phyloP scores from a whole-genome alignment of 2,113 vertebrate genomes.

The Chascanopsetta lugubris region DNA sequence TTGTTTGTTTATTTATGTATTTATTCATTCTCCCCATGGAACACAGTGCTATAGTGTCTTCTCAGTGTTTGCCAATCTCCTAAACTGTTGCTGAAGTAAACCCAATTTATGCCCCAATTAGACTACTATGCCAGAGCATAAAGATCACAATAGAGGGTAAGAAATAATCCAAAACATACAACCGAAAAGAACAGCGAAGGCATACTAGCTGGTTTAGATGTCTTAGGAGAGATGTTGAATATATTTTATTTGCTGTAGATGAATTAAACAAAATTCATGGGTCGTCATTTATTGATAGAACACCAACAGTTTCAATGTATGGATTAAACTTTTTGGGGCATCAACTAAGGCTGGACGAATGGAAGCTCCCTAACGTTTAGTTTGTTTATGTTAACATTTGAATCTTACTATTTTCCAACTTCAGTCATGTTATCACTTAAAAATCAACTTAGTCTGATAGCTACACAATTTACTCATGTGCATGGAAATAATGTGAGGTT shows the following conservation, averaged over 20 bases:
- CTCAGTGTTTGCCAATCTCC: conserved; percentile 36
- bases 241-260: no score
- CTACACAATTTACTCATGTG: no score
- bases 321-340: conserved; percentile 7
- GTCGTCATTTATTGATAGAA: conserved; percentile 7
- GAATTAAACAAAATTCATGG: not conserved
- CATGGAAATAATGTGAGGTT: no score
- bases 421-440: no score
- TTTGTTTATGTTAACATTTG: not conserved
- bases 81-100: conserved; percentile 13
- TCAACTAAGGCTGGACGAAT: not conserved
- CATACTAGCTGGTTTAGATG: not conserved
- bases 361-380: not conserved
- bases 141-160: not conserved
- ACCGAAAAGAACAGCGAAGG: no score
- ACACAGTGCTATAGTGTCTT: conserved; percentile 22
- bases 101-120: not conserved
- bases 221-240: no score
- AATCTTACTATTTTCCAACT: no score
- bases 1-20: conserved; percentile 29
- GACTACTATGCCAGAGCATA: conserved; percentile 14
- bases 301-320: conserved; percentile 6
- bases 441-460: no score
- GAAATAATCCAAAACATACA: not conserved
- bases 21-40: conserved; percentile 44